phyloP scores from a whole-genome alignment of 2,797 vertebrate species.

The Pseudochromis fuscus region DNA sequence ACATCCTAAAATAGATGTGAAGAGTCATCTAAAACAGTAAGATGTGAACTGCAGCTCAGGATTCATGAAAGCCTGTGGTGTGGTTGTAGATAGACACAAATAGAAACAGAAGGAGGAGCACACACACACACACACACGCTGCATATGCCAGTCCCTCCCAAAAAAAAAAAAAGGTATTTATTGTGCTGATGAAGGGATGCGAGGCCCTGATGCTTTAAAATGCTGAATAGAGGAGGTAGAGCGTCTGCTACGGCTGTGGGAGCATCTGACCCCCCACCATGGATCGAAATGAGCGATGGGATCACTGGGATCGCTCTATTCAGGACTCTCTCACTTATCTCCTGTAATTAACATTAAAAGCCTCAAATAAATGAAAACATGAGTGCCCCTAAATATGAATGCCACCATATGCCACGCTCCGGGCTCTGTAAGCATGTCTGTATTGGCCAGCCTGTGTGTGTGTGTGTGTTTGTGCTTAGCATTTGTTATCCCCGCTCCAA shows the following conservation, averaged over 20 bases:
- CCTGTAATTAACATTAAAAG: slow-evolving; percentile 57
- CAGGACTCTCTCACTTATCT: slow-evolving; percentile 56
- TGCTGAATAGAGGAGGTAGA: slow-evolving; percentile 56
- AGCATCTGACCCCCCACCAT: slow-evolving; percentile 54
- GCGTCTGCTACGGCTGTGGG: slow-evolving; percentile 43
- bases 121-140: not conserved
- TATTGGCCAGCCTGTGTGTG: slow-evolving; percentile 1
- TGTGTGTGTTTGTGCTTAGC: not conserved
- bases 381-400: slow-evolving; percentile 54
- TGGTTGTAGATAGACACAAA: slow-evolving; percentile 45
- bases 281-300: slow-evolving; percentile 64
- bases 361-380: slow-evolving; percentile 51
- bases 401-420: slow-evolving; percentile 25
- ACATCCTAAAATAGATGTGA: slow-evolving; percentile 65
- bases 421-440: slow-evolving; percentile 31
- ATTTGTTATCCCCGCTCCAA: slow-evolving; percentile 44
- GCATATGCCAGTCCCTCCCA: slow-evolving; percentile 4
- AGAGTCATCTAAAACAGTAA: slow-evolving; percentile 41
- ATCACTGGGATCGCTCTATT: slow-evolving; percentile 60
- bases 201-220: slow-evolving; percentile 57
- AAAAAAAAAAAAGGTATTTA: slow-evolving; percentile 49
- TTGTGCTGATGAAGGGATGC: slow-evolving; percentile 64
- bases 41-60: slow-evolving; percentile 44
- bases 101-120: slow-evolving; percentile 17
- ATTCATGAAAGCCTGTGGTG: slow-evolving; percentile 46